These are phyloP conservation scores for Poecilia wingei DNA, from an alignment of 2,797 vertebrate genomes.

Conservation along the genomic window DNA sequence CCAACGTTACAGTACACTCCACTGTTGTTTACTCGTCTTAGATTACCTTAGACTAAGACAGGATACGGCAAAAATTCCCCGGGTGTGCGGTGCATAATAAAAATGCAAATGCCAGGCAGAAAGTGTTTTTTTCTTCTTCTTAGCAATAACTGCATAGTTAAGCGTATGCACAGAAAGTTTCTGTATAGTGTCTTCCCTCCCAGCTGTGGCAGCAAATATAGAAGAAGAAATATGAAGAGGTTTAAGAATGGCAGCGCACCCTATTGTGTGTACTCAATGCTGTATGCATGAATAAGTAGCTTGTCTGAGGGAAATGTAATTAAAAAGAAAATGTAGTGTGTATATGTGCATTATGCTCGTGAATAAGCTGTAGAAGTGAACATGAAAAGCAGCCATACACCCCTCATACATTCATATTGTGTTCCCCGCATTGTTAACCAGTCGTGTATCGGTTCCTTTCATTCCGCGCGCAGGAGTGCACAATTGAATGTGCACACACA, in stretches of 20 bases:
- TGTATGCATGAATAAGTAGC: slow-evolving; percentile 56
- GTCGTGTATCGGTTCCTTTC: slow-evolving; percentile 59
- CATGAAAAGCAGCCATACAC: slow-evolving; percentile 62
- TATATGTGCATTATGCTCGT: slow-evolving; percentile 60
- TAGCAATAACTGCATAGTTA: slow-evolving; percentile 54
- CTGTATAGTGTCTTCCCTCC: slow-evolving; percentile 35
- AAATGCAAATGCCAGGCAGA: slow-evolving; percentile 63
- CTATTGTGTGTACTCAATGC: slow-evolving; percentile 46
- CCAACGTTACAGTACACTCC: slow-evolving; percentile 21
- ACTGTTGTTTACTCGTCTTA: slow-evolving; percentile 35
- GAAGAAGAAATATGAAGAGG: slow-evolving; percentile 44
- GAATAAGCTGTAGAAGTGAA: slow-evolving; percentile 59
- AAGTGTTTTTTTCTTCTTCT: slow-evolving; percentile 32
- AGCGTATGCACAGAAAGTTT: slow-evolving; percentile 37
- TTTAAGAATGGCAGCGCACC: slow-evolving; percentile 38
- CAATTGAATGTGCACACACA: slow-evolving; percentile 37
- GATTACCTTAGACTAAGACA: slow-evolving; percentile 30
- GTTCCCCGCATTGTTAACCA: slow-evolving; percentile 64
- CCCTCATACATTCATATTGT: slow-evolving; percentile 61
- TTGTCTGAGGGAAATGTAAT: slow-evolving; percentile 62
- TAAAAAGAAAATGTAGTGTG: slow-evolving; percentile 62
- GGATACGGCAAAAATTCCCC: slow-evolving; percentile 20
- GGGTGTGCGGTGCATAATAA: slow-evolving; percentile 55
- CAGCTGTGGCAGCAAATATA: slow-evolving; percentile 46
- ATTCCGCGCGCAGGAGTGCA: slow-evolving; percentile 52